Percentiles rank a stretch among this genome's conserved stretches.
Conservation (phyloP, 2,113 vertebrate genomes). For the Centropristis striata region DNA sequence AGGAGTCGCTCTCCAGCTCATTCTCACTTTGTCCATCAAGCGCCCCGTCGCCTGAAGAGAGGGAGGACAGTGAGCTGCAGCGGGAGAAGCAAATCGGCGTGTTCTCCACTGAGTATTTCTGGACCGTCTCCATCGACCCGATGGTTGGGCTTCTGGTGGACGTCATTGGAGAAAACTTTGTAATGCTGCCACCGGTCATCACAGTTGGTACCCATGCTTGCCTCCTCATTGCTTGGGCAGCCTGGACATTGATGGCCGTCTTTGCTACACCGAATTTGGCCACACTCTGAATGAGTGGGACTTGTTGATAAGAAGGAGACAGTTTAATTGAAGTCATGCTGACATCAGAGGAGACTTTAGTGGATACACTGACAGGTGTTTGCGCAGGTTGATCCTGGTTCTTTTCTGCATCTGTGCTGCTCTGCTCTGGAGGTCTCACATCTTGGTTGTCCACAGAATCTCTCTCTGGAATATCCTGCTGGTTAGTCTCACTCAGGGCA, state of each 20-base stretch:
- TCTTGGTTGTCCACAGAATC: conserved; percentile 81
- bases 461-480: conserved; percentile 83
- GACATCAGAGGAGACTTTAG: conserved; percentile 83
- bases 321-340: conserved; percentile 92
- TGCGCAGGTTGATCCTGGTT: conserved; percentile 76
- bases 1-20: conserved; percentile 89
- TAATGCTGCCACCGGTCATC: conserved; percentile 82
- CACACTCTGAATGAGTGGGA: conserved; percentile 88
- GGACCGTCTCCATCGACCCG: conserved; percentile 87
- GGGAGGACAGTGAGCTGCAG: conserved; percentile 95
- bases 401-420: conserved; percentile 79
- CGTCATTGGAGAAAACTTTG: conserved; percentile 88
- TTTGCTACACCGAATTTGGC: conserved; percentile 81
- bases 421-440: conserved; percentile 65
- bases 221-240: conserved; percentile 85
- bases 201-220: conserved; percentile 88
- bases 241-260: conserved; percentile 81
- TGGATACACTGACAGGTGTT: conserved; percentile 82
- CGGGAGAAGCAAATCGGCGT: conserved; percentile 95
- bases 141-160: conserved; percentile 75
- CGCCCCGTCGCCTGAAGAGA: conserved; percentile 92
- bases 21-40: conserved; percentile 90
- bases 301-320: conserved; percentile 94
- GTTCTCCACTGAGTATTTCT: conserved; percentile 92
- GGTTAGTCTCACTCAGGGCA: conserved; percentile 56